Percentiles rank a stretch among this genome's conserved stretches.
Evolutionary conservation across 2,113 vertebrate genomes (phyloP).

Genomic region (Cranoglanis bouderius): DNA sequence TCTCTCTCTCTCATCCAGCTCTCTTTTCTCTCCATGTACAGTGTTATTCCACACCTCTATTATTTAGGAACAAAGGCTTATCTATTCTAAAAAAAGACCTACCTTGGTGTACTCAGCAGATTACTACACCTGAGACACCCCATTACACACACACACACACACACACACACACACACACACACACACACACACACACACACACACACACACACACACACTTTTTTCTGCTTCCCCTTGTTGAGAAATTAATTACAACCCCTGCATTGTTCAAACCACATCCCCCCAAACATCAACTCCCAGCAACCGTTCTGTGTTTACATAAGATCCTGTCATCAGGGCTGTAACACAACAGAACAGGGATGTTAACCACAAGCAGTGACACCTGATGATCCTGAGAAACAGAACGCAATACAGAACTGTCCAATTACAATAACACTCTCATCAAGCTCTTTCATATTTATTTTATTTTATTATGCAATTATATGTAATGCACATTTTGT

Average conservation of each 20-base stretch:
- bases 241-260: neutral
- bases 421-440: neutral
- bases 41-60: constrained; percentile 35
- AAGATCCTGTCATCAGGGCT: neutral
- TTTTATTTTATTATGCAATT: neutral
- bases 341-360: neutral
- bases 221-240: neutral
- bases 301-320: neutral
- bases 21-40: constrained; percentile 11
- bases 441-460: neutral
- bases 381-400: constrained; percentile 8
- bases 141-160: neutral
- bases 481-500: neutral
- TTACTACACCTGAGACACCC: constrained; percentile 34
- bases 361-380: neutral
- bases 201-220: neutral
- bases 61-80: constrained; percentile 36
- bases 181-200: neutral
- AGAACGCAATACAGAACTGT: neutral
- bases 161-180: neutral
- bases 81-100: constrained; percentile 28
- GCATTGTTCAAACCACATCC: neutral
- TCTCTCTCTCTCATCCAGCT: neutral
- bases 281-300: neutral
- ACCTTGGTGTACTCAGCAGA: constrained; percentile 30